Base-by-base conservation (phyloP, 2,888 invertebrate genomes). In the Cyclophora punctaria region DNA sequence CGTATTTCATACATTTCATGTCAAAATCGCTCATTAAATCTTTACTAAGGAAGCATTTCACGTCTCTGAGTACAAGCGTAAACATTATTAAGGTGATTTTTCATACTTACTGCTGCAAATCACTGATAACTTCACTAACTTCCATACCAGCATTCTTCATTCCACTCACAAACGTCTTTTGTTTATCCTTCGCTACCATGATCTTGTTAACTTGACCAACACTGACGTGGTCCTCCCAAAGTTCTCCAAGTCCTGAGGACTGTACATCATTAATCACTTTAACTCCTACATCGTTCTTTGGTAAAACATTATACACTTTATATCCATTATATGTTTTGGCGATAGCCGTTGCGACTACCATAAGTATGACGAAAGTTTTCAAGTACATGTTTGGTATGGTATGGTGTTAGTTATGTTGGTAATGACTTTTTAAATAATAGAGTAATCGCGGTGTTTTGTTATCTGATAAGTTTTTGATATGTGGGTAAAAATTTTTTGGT, bases 301-400 rank as follows among this genome's bases (percentile, higher is more conserved):
- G 91, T 2, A 74, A 70, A 2, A 92, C 73, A 64, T 90, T 84
- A 58, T 89, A 92, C 3, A 93, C 87, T 59, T 89, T 90, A 59
- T 91, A 92, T 33, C 91, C 90, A 51, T 91, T 84, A 62, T 89
- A 93, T 45, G 72, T 75, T 57, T 60, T 71, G 20, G 54, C 49
- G 67, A 67, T 56, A 2, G 55, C 58, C 41, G 53, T n/a, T 6
- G 56, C 50, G 37, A 57, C 7, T 41, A 64, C 20, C 54, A 63
- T 42, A 35, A 63, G 45, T 56, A 69, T 42, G 44, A 70, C 20
- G 50, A 69, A 43, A 34, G 61, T 45, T 61, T 52, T 63, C 0
- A 54, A 50, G 49, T 60, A 56, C 78, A 80, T 80, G 20, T 62
- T 61, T 69, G 34, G 44, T 33, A 3, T 48, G 42, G n/a, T 43